Percentiles rank a stretch among this genome's conserved stretches.
These are phyloP conservation scores for Anoplopoma fimbria DNA, from an alignment of 2,113 vertebrate genomes.

Conservation along the genomic window DNA sequence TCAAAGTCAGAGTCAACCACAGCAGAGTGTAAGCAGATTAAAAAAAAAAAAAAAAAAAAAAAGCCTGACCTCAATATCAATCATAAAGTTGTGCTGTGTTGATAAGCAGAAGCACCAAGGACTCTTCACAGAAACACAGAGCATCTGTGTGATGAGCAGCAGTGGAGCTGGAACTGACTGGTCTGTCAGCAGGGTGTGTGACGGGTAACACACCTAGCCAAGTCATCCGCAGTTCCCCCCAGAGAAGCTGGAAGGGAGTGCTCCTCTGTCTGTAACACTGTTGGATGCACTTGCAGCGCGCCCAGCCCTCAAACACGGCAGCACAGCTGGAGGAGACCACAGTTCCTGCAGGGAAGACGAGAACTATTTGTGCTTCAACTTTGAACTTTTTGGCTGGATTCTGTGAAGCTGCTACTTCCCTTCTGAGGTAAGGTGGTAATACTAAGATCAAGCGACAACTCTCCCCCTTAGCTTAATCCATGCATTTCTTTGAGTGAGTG, in stretches of 20 bases:
- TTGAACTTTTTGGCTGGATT: conserved; percentile 59
- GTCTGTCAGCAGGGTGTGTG: conserved; percentile 65
- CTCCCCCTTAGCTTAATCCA: conserved; percentile 11
- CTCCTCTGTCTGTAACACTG: conserved; percentile 67
- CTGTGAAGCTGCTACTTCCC: conserved; percentile 47
- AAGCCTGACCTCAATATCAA: conserved; percentile 27
- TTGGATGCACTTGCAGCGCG: conserved; percentile 61
- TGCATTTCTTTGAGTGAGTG: conserved; percentile 32
- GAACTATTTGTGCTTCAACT: conserved; percentile 52
- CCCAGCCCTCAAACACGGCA: conserved; percentile 65
- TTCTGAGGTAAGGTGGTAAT: conserved; percentile 32
- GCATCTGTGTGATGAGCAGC: conserved; percentile 56
- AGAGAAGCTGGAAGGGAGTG: conserved; percentile 60
- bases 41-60: background rate
- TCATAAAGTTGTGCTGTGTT: conserved; percentile 42
- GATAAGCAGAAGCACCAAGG: conserved; percentile 57
- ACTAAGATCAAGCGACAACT: conserved; percentile 18
- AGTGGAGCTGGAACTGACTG: conserved; percentile 50
- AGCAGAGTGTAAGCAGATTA: background rate
- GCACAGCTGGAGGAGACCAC: conserved; percentile 71
- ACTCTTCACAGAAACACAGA: conserved; percentile 38
- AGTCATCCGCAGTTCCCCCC: conserved; percentile 56
- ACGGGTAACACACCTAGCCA: conserved; percentile 59
- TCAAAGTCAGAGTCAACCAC: background rate
- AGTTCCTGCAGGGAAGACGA: conserved; percentile 63